phyloP scores from a whole-genome alignment of 1,140 invertebrate genomes.

The Drosophila ananassae region DNA sequence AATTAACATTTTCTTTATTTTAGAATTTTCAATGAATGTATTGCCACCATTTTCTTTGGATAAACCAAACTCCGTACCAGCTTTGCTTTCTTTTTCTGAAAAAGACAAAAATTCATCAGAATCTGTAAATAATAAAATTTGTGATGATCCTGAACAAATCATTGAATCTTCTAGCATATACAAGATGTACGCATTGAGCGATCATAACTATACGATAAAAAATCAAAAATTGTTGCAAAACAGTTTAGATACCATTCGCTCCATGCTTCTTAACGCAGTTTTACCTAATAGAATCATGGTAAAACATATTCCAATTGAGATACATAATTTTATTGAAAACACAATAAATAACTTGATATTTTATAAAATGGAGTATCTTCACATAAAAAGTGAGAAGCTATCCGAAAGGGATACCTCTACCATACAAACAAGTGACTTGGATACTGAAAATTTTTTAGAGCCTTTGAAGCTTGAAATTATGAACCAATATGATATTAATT shows the following conservation, averaged over 20 bases:
- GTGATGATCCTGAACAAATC: too few relatives aligned
- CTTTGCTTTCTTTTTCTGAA: too few relatives aligned
- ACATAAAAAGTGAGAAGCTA: background rate
- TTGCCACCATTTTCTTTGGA: too few relatives aligned
- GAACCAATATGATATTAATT: too few relatives aligned
- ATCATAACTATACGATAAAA: slow-evolving; percentile 70
- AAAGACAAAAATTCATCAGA: too few relatives aligned
- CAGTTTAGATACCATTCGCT: slow-evolving; percentile 36
- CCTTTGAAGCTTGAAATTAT: slow-evolving; percentile 39
- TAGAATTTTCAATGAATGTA: too few relatives aligned
- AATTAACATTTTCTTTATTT: too few relatives aligned
- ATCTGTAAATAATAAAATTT: too few relatives aligned
- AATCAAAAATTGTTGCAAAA: slow-evolving; percentile 5
- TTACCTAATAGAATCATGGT: slow-evolving; percentile 1
- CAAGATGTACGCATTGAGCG: slow-evolving; percentile 44
- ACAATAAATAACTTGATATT: slow-evolving; percentile 41
- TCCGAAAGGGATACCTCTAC: background rate
- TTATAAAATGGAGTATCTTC: slow-evolving; percentile 7
- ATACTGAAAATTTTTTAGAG: slow-evolving; percentile 51
- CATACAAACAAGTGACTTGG: background rate
- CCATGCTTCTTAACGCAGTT: slow-evolving; percentile 41
- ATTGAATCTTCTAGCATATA: too few relatives aligned
- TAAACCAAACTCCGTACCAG: too few relatives aligned
- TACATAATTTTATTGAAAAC: slow-evolving; percentile 54
- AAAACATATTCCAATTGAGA: slow-evolving; percentile 23